Evolutionary conservation across 2,113 vertebrate species (phyloP).

Genomic region (Oncorhynchus masou): DNA sequence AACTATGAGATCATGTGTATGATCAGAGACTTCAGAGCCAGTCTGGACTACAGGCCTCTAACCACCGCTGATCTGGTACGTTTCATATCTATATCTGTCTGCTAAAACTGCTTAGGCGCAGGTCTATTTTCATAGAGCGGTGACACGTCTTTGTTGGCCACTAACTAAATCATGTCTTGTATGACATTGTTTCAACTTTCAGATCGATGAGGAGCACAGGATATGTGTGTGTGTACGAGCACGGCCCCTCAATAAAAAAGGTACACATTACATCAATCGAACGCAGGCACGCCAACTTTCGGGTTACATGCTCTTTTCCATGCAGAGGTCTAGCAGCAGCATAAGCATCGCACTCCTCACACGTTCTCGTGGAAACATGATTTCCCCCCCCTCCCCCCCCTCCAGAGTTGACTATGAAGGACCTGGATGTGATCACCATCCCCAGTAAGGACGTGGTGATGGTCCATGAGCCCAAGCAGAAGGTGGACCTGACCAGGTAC

Average conservation of each 20-base stretch:
- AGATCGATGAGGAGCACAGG: constrained; percentile 94
- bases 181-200: constrained; percentile 37
- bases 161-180: background rate
- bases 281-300: no score
- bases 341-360: background rate
- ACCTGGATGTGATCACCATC: constrained; percentile 97
- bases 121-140: background rate
- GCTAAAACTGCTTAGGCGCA: background rate
- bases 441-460: constrained; percentile 98
- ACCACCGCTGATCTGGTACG: constrained; percentile 90
- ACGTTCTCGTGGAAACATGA: no score
- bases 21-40: constrained; percentile 97
- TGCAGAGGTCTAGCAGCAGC: background rate
- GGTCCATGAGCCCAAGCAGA: constrained; percentile 99
- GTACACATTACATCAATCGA: constrained; percentile 58
- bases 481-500: constrained; percentile 95
- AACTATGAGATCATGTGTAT: constrained; percentile 99
- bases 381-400: background rate
- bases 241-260: constrained; percentile 96
- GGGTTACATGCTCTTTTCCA: no score
- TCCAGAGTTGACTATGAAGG: constrained; percentile 88
- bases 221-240: constrained; percentile 98
- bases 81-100: constrained; percentile 12
- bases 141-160: background rate
- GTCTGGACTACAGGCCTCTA: constrained; percentile 94